Evolutionary conservation across 2,888 invertebrate genomes (phyloP), one percentile per base, ranked within the genome.

Genomic region (Tachina grossa): DNA sequence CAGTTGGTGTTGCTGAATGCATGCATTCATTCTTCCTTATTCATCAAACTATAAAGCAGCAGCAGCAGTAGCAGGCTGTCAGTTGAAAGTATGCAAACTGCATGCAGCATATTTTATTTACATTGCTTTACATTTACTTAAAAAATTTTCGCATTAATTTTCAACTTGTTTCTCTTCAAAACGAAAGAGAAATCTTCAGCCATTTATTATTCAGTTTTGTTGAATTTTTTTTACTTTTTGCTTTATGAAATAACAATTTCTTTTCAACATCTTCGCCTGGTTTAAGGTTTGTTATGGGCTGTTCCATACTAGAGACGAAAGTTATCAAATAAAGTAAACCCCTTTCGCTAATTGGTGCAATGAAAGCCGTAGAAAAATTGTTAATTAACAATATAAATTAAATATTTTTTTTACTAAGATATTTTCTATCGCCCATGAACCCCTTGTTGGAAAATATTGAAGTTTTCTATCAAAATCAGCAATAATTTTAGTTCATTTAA

Each of bases 171-270:
- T 74, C 74, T 76, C 61, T 31, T 83, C 59, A 75, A 83, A 31
- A 66, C 75, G 83, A 76, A 76, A 85, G 75, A 85, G 79, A 85
- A 85, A 83, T 83, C 61, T 19, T 71, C 31, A 72, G 61, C 63
- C 43, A 85, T 83, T 85, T 85, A 76, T 85, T 76, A 83, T 85
- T 79, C 83, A 82, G 66, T 78, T 78, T 66, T 39, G 9, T n/a
- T 53, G 55, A 22, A 31, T 13, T 76, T 47, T 68, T 59, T 57
- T 53, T 61, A 41, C 9, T 39, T 61, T 72, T 59, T 39, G n/a
- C 66, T 61, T 57, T 66, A 53, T 61, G 45, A 49, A 78, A 63
- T 78, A 53, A 74, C 69, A 68, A 68, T 69, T 69, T 61, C 59
- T 53, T 59, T 78, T 59, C 16, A 53, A 47, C 45, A 57, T 41